These are phyloP conservation scores for Tadarida brasiliensis DNA, from an alignment of 2,797 vertebrate species.

Conservation along the genomic window DNA sequence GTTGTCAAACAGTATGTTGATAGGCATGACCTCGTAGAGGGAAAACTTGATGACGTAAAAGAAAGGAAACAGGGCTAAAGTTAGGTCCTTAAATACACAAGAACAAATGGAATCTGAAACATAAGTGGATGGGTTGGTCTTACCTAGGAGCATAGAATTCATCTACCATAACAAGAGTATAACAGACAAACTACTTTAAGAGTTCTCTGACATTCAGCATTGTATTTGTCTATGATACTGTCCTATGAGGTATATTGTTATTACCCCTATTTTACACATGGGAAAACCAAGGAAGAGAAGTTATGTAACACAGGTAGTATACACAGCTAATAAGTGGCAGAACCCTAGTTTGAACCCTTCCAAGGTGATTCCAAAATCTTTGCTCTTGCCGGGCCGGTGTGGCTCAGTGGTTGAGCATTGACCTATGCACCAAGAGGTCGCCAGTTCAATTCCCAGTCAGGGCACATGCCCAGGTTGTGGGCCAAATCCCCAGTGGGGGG, in stretches of 20 bases:
- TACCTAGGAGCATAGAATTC: background rate
- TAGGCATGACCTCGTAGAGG: background rate
- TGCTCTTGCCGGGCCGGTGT: background rate
- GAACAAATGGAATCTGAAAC: constrained; percentile 15
- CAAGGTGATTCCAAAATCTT: constrained; percentile 39
- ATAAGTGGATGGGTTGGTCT: background rate
- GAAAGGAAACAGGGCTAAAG: background rate
- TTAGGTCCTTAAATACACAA: background rate
- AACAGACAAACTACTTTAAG: background rate
- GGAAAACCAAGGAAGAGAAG: constrained; percentile 24
- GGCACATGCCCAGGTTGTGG: no score
- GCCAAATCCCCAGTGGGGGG: no score
- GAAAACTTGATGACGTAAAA: background rate
- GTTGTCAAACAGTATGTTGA: background rate
- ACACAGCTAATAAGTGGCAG: background rate
- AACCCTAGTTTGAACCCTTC: background rate
- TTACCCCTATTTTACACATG: background rate
- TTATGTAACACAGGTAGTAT: background rate
- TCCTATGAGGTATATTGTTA: background rate
- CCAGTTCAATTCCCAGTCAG: no score
- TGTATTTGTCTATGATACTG: background rate
- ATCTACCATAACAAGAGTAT: background rate
- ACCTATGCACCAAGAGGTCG: no score
- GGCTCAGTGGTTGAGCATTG: no score
- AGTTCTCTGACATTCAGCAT: constrained; percentile 5